Conservation (phyloP, 2,888 invertebrate species). For the Ochlodes sylvanus region DNA sequence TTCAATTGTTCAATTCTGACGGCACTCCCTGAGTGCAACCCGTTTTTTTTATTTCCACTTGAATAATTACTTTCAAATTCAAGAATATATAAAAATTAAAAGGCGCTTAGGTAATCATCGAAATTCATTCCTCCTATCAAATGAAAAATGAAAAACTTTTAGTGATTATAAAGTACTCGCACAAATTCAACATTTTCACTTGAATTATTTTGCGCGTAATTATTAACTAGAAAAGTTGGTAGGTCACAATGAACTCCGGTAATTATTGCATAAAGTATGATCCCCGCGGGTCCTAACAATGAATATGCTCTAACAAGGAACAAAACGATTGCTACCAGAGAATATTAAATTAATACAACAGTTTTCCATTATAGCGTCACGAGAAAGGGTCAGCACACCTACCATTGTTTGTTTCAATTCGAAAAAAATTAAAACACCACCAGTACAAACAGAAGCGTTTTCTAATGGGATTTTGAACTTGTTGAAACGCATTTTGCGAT, state of each 20-base stretch:
- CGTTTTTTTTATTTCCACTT: no score
- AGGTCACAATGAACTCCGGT: conserved; percentile 20
- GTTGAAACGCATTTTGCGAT: background rate
- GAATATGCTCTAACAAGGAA: conserved; percentile 24
- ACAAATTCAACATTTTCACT: no score
- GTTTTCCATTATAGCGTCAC: conserved; percentile 10
- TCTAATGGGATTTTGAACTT: background rate
- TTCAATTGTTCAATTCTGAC: no score
- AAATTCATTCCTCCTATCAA: no score
- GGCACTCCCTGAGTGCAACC: no score
- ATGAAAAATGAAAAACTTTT: no score
- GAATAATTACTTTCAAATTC: no score
- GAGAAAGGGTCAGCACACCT: background rate
- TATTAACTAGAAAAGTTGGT: conserved; percentile 8
- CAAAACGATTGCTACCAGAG: conserved; percentile 19
- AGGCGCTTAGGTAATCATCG: no score
- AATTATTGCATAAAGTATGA: conserved; percentile 32
- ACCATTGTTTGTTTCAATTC: background rate
- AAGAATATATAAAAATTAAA: no score
- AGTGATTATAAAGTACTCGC: no score
- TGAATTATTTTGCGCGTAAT: background rate
- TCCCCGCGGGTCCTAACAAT: conserved; percentile 16
- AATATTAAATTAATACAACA: conserved; percentile 3
- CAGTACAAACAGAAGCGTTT: background rate
- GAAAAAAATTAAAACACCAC: background rate